Percentiles rank a stretch among this genome's conserved stretches.
These are phyloP conservation scores for Euphonia xanthogaster DNA, from an alignment of 2,797 vertebrate species.

Conservation along the genomic window DNA sequence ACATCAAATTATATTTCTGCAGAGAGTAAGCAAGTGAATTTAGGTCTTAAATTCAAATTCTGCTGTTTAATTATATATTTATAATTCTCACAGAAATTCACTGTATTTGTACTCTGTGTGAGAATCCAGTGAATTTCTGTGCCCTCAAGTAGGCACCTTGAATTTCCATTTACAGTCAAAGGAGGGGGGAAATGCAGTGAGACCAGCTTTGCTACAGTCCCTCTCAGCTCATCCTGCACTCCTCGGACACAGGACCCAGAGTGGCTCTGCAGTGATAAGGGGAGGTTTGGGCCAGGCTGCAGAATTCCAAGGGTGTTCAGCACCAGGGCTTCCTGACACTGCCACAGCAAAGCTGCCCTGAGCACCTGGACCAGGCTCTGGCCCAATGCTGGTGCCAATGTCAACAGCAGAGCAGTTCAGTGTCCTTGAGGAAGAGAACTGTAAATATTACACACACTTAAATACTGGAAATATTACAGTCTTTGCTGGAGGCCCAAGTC, in stretches of 20 bases:
- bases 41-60: background rate
- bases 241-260: background rate
- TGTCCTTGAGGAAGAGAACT: background rate
- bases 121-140: background rate
- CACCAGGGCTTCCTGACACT: fast-evolving
- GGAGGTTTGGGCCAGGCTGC: background rate
- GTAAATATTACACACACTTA: background rate
- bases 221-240: background rate
- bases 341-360: background rate
- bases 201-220: background rate
- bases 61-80: background rate
- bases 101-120: background rate
- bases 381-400: fast-evolving
- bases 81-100: background rate
- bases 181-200: background rate
- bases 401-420: background rate
- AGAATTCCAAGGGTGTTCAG: background rate
- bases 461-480: background rate
- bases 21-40: background rate
- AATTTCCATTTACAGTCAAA: background rate
- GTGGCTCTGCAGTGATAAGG: background rate
- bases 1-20: background rate
- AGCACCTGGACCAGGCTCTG: background rate
- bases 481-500: background rate
- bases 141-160: background rate